Percentiles rank a stretch among this genome's conserved stretches.
phyloP scores from a whole-genome alignment of 2,797 vertebrate species.

The Danio albolineatus region DNA sequence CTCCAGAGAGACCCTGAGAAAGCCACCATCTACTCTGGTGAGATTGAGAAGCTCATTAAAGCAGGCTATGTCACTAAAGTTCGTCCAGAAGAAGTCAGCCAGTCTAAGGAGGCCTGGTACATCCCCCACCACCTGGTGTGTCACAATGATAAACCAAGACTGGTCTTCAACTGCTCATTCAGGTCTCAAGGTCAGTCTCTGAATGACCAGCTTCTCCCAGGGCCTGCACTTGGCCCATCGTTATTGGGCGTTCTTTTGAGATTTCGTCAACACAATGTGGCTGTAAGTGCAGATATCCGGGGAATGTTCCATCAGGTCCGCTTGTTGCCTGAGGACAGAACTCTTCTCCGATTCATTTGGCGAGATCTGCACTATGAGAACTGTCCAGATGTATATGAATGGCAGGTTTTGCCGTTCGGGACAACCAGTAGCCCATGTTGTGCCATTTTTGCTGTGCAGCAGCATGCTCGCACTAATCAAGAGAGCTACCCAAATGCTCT shows the following conservation, averaged over 20 bases:
- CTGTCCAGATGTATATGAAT: background rate
- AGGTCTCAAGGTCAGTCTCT: background rate
- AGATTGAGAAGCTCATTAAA: no score
- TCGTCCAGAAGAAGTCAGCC: background rate
- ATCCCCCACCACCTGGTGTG: no score
- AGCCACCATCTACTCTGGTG: no score
- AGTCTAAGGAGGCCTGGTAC: background rate
- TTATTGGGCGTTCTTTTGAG: background rate
- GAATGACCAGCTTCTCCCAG: background rate
- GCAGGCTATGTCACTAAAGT: background rate
- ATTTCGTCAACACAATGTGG: background rate
- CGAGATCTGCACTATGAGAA: background rate
- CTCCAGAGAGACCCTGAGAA: no score
- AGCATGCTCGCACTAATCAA: background rate
- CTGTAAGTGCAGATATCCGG: background rate
- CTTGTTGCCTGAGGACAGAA: no score
- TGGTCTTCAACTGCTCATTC: background rate
- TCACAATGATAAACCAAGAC: background rate
- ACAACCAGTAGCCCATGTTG: background rate
- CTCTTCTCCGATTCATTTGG: background rate
- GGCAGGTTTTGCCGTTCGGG: background rate
- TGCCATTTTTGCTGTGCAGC: slow-evolving; percentile 1
- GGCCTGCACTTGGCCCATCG: background rate
- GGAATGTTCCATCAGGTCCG: background rate
- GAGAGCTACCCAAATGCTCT: no score